phyloP scores from a whole-genome alignment of 2,113 vertebrate species.

The Caracal caracal region DNA sequence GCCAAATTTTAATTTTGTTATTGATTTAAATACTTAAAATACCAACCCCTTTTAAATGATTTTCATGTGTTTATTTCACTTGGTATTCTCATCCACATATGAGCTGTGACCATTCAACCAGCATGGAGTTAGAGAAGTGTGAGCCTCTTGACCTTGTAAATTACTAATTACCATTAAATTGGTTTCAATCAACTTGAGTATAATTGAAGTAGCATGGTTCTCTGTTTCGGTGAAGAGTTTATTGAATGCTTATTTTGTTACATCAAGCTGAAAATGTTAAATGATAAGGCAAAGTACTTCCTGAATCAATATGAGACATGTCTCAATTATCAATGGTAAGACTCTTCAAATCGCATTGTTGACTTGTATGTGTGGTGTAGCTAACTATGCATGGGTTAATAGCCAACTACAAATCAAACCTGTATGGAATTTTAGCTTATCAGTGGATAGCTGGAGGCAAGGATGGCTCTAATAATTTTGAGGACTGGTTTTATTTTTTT shows the following conservation, averaged over 20 bases:
- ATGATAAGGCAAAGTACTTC: background rate
- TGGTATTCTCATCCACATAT: background rate
- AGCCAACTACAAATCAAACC: background rate
- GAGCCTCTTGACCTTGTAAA: conserved; percentile 52
- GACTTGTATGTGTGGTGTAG: background rate
- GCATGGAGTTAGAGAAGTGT: background rate
- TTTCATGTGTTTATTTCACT: conserved; percentile 34
- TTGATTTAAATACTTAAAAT: conserved; percentile 29
- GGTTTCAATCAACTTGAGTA: conserved; percentile 50
- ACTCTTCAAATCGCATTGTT: background rate
- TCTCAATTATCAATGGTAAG: conserved; percentile 44
- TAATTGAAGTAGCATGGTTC: conserved; percentile 52
- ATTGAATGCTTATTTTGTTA: conserved; percentile 59
- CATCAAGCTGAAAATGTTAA: conserved; percentile 63
- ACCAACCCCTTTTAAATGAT: background rate
- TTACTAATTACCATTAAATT: conserved; percentile 60
- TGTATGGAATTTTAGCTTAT: background rate
- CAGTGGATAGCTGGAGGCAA: background rate
- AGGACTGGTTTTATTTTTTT: background rate
- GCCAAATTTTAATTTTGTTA: background rate
- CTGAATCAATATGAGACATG: conserved; percentile 25
- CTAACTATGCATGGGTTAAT: background rate
- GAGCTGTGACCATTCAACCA: conserved; percentile 21
- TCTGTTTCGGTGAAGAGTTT: conserved; percentile 51
- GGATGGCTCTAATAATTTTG: background rate